A percentile compares a stretch with the other conserved stretches of the same genome.
These are phyloP conservation scores for Odontocolon sp. DNA, from an alignment of 2,888 invertebrate species.

Conservation along the genomic window DNA sequence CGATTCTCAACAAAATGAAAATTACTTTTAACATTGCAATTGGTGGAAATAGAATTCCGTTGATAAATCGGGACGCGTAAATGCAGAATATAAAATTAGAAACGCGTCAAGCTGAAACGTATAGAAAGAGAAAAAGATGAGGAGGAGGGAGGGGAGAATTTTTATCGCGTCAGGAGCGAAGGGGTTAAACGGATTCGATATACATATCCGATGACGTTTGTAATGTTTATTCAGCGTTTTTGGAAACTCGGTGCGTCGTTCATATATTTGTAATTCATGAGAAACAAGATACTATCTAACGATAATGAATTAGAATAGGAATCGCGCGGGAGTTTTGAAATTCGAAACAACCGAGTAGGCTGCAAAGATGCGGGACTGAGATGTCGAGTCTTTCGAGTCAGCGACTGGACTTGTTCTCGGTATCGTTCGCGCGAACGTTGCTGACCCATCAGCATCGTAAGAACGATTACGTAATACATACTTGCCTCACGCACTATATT, in stretches of 20 bases:
- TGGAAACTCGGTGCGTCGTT: background rate
- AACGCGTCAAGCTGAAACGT: too few relatives aligned
- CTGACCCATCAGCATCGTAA: constrained; percentile 45
- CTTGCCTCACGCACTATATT: constrained; percentile 34
- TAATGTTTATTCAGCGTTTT: background rate
- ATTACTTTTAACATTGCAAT: too few relatives aligned
- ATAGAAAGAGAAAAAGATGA: too few relatives aligned
- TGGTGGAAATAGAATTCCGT: too few relatives aligned
- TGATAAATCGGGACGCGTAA: too few relatives aligned
- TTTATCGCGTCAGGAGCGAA: too few relatives aligned
- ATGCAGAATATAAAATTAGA: too few relatives aligned
- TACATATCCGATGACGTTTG: too few relatives aligned
- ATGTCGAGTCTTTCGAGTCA: constrained; percentile 9
- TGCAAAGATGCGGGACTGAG: too few relatives aligned
- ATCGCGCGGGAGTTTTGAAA: constrained; percentile 66
- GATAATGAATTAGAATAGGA: background rate
- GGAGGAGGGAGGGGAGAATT: too few relatives aligned
- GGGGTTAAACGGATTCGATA: too few relatives aligned
- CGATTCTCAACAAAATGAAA: too few relatives aligned
- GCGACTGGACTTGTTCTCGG: constrained; percentile 54
- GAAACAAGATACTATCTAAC: background rate
- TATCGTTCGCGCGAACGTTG: constrained; percentile 39
- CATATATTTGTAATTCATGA: background rate
- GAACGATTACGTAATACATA: constrained; percentile 58
- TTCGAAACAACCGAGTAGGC: constrained; percentile 61